These are phyloP conservation scores for Drosophila monieri DNA, from an alignment of 2,888 invertebrate genomes.

Conservation along the genomic window DNA sequence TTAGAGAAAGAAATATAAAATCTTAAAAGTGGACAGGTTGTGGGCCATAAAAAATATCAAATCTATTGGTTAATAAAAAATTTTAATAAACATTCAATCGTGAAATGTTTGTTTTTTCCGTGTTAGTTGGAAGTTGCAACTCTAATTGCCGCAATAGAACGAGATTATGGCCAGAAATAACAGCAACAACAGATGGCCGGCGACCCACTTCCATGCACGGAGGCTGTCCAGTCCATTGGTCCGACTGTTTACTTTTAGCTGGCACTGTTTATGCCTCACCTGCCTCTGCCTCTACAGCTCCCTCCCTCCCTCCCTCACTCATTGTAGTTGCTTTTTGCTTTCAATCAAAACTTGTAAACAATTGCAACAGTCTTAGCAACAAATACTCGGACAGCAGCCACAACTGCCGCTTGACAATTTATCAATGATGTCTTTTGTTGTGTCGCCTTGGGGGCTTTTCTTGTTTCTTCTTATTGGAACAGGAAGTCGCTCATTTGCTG, in stretches of 20 bases:
- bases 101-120: neutral
- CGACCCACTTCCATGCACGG: constrained; percentile 71
- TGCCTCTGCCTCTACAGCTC: constrained; percentile 48
- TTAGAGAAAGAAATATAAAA: neutral
- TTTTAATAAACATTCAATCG: neutral
- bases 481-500: constrained; percentile 75
- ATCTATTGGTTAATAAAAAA: neutral
- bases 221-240: constrained; percentile 49
- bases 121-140: constrained; percentile 40
- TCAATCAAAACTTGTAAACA: constrained; percentile 55
- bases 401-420: constrained; percentile 67
- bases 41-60: neutral
- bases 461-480: constrained; percentile 71
- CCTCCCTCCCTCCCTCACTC: neutral
- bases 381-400: constrained; percentile 38
- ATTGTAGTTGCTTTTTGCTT: constrained; percentile 33
- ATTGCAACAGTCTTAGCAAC: constrained; percentile 53
- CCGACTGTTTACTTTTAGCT: constrained; percentile 70
- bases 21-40: neutral
- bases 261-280: constrained; percentile 63
- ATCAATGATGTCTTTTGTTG: constrained; percentile 62
- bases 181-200: constrained; percentile 66
- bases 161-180: constrained; percentile 53
- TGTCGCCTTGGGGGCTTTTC: constrained; percentile 51
- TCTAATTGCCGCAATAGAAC: constrained; percentile 75